Percentiles rank a stretch among this genome's conserved stretches.
Conservation (phyloP, 2,797 vertebrate genomes). For the Acipenser oxyrinchus region DNA sequence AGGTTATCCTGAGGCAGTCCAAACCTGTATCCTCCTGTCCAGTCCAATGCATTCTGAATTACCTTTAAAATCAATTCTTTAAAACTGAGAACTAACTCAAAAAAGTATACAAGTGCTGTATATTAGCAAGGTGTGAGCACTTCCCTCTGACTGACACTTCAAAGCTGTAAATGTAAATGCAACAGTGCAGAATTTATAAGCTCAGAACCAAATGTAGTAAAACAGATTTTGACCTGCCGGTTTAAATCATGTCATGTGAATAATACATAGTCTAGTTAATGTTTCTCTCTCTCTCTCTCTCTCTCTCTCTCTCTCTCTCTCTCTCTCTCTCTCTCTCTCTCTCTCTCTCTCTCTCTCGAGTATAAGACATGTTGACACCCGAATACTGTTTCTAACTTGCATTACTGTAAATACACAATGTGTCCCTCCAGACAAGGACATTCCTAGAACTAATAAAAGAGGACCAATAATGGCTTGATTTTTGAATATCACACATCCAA, state of each 20-base stretch:
- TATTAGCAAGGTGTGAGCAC: neutral
- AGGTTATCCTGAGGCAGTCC: neutral
- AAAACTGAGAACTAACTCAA: neutral
- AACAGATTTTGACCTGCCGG: conserved; percentile 9
- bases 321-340: neutral
- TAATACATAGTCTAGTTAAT: conserved; percentile 13
- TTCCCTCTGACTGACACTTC: neutral
- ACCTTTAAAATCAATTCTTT: neutral
- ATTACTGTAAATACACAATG: too few relatives aligned
- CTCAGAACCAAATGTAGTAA: conserved; percentile 9
- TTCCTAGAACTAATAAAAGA: too few relatives aligned
- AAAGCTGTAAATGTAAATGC: neutral
- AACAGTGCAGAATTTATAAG: conserved; percentile 9
- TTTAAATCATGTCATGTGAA: conserved; percentile 8
- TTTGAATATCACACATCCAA: too few relatives aligned
- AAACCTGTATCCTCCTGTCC: neutral
- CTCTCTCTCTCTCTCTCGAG: neutral
- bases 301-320: neutral
- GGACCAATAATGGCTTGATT: too few relatives aligned
- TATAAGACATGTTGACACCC: too few relatives aligned
- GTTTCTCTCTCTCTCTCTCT: neutral
- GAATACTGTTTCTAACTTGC: too few relatives aligned
- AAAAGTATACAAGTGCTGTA: neutral
- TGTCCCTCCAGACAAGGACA: too few relatives aligned
- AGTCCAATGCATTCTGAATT: neutral